phyloP scores from a whole-genome alignment of 1,140 invertebrate species.

The Trichonephila clavata region DNA sequence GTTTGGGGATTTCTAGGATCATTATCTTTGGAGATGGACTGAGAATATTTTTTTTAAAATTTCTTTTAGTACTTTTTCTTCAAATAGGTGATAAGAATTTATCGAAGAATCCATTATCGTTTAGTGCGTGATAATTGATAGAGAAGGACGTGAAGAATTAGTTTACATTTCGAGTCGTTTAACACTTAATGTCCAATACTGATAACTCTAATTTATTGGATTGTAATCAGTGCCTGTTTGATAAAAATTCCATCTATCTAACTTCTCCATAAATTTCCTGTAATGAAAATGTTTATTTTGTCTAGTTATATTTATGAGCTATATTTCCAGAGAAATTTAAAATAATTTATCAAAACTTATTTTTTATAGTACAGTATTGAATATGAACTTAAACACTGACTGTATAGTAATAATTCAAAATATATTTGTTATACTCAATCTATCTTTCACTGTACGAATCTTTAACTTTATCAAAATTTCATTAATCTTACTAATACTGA shows the following conservation, averaged over 20 bases:
- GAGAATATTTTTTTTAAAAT: not conserved
- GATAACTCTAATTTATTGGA: constrained; percentile 19
- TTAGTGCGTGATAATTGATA: constrained; percentile 12
- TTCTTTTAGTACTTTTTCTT: not conserved
- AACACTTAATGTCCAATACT: not conserved
- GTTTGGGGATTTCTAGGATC: constrained; percentile 5
- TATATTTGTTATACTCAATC: no score
- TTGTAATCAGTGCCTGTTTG: not conserved
- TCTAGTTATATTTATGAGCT: no score
- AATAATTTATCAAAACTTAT: no score
- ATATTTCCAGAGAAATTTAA: no score
- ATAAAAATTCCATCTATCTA: not conserved
- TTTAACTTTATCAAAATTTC: no score
- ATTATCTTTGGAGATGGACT: constrained; percentile 20
- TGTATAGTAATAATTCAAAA: no score
- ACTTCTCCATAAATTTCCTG: not conserved
- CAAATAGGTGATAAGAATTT: constrained; percentile 11
- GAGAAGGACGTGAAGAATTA: not conserved
- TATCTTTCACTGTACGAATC: no score
- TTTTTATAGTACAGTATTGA: no score
- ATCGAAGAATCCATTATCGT: constrained; percentile 28
- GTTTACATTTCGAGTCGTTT: not conserved
- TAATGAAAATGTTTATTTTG: no score
- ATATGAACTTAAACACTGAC: no score
- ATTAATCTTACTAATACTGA: no score